These are phyloP conservation scores for Ia io DNA, from an alignment of 2,113 vertebrate genomes.

Conservation along the genomic window DNA sequence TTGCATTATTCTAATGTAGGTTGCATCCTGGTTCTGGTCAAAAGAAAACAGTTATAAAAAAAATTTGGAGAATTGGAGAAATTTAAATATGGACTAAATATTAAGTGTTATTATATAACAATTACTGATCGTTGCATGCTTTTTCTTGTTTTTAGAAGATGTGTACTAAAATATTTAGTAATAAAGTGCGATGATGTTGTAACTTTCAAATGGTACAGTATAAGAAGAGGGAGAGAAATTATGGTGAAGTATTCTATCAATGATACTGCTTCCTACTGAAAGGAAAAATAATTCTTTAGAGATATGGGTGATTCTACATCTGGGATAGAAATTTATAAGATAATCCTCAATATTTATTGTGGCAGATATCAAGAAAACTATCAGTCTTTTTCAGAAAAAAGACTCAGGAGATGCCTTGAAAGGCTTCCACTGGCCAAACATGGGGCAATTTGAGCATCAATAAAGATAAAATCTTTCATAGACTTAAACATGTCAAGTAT, in stretches of 20 bases:
- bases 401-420: neutral
- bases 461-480: neutral
- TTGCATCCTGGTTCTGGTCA: neutral
- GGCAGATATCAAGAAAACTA: neutral
- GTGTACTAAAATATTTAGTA: neutral
- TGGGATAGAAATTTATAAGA: neutral
- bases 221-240: neutral
- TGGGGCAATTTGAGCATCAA: neutral
- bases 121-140: neutral
- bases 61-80: neutral
- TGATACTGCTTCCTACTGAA: neutral
- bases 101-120: neutral
- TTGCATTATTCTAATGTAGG: neutral
- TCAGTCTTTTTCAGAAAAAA: neutral
- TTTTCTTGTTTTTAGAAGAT: slow-evolving; percentile 8
- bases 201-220: neutral
- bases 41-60: neutral
- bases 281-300: neutral
- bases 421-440: neutral
- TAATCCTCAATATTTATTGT: neutral
- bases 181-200: neutral
- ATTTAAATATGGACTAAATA: neutral
- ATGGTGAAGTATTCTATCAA: neutral
- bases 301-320: neutral
- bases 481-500: neutral